Evolutionary conservation across 2,113 vertebrate species (phyloP).

Genomic region (Pterocles burchelli): DNA sequence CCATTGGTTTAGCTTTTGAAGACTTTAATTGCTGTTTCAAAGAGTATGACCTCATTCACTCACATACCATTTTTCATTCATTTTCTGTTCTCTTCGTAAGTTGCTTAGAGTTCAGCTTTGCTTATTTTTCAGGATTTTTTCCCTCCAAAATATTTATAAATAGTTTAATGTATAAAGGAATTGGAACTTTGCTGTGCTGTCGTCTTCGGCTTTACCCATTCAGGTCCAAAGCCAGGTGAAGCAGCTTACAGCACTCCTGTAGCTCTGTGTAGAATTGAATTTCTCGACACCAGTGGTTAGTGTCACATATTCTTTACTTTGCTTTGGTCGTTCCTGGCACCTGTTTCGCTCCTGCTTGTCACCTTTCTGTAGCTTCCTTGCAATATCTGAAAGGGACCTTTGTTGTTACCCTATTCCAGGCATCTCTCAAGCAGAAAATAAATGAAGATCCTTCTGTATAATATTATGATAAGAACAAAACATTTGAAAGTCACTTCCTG

Average conservation of each 20-base stretch:
- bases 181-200: not conserved
- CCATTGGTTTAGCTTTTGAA: constrained; percentile 14
- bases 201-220: not conserved
- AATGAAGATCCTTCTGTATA: not conserved
- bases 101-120: not conserved
- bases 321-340: not conserved
- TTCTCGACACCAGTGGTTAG: not conserved
- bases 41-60: not conserved
- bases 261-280: not conserved
- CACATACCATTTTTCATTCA: not conserved
- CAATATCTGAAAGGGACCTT: not conserved
- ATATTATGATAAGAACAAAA: not conserved
- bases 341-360: not conserved
- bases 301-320: not conserved
- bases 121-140: not conserved
- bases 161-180: not conserved
- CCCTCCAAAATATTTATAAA: not conserved
- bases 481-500: not conserved
- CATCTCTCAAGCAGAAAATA: not conserved
- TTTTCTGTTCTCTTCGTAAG: not conserved
- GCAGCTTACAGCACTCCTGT: not conserved
- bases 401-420: not conserved
- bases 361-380: not conserved
- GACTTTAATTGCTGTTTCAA: constrained; percentile 27
- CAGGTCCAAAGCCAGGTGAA: not conserved